A percentile compares a stretch with the other conserved stretches of the same genome.
These are phyloP conservation scores for Pseudocheirus occidentalis DNA, from an alignment of 2,797 vertebrate species.

Conservation along the genomic window DNA sequence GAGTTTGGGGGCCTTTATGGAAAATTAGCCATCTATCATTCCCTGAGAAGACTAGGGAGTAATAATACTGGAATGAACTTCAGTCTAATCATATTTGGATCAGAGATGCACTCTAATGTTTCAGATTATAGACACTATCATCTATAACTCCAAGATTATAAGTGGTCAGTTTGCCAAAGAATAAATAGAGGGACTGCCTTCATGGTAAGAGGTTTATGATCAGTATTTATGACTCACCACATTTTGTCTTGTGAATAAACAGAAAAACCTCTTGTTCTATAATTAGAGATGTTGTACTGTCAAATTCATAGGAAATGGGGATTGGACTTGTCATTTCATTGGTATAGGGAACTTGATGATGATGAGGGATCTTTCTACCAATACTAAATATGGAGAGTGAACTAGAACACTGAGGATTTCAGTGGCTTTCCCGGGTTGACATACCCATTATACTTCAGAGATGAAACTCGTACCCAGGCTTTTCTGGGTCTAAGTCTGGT, in stretches of 20 bases:
- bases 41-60: not conserved
- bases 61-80: not conserved
- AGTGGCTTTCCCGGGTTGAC: not conserved
- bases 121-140: not conserved
- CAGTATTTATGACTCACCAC: not conserved
- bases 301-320: not conserved
- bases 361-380: not conserved
- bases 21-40: not conserved
- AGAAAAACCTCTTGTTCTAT: not conserved
- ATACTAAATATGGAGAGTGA: not conserved
- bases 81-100: not conserved
- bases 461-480: not conserved
- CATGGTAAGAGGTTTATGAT: not conserved
- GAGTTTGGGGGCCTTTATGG: not conserved
- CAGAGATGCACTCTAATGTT: not conserved
- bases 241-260: not conserved
- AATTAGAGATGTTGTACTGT: not conserved
- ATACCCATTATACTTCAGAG: not conserved
- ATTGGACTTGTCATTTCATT: not conserved
- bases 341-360: not conserved
- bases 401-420: not conserved
- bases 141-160: not conserved
- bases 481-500: not conserved
- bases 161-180: not conserved
- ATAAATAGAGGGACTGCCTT: not conserved